These are phyloP conservation scores for Carterocephalus palaemon DNA, from an alignment of 2,888 invertebrate genomes.

Conservation along the genomic window DNA sequence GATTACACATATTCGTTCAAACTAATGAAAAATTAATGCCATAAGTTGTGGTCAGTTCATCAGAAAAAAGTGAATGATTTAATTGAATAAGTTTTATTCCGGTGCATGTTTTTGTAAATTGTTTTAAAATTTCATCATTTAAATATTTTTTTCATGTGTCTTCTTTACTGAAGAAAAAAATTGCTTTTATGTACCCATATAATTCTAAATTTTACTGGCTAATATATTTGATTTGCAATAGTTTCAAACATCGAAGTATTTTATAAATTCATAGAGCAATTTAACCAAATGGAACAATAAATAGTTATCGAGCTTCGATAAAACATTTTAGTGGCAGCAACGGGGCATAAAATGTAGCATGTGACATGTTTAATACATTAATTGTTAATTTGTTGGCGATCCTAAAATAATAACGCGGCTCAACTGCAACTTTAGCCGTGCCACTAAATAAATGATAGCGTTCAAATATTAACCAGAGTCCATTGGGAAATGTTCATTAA, in stretches of 20 bases:
- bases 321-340: conserved; percentile 19
- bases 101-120: too few species aligned
- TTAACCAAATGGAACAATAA: conserved; percentile 19
- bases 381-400: conserved; percentile 21
- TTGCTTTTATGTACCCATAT: too few species aligned
- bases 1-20: too few species aligned
- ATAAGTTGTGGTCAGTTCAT: too few species aligned
- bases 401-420: conserved; percentile 18
- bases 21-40: too few species aligned
- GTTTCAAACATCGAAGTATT: conserved; percentile 4
- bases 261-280: conserved; percentile 13
- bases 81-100: too few species aligned
- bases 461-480: not conserved
- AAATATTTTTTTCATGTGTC: too few species aligned
- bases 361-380: conserved; percentile 18
- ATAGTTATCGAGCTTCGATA: conserved; percentile 13
- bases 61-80: too few species aligned
- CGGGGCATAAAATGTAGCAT: conserved; percentile 17
- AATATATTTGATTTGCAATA: not conserved
- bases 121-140: too few species aligned
- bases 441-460: conserved; percentile 7
- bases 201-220: not conserved
- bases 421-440: conserved; percentile 7
- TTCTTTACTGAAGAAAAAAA: too few species aligned
- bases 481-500: not conserved